Percentiles rank a stretch among this genome's conserved stretches.
These are phyloP conservation scores for Atrichornis clamosus DNA, from an alignment of 2,113 vertebrate genomes.

Conservation along the genomic window DNA sequence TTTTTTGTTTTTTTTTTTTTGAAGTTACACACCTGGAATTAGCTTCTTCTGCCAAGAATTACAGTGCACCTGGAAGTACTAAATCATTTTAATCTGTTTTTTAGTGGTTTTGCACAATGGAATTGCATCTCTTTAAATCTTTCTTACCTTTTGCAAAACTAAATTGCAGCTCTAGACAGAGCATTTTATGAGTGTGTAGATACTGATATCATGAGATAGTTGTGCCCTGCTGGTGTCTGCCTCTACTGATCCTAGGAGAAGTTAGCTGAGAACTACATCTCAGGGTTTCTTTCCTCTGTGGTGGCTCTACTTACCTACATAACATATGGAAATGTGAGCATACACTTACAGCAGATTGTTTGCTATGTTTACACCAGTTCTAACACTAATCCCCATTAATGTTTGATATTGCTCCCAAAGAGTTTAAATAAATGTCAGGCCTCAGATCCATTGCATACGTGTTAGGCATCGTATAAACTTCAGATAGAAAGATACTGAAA, in stretches of 20 bases:
- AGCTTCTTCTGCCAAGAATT: conserved; percentile 73
- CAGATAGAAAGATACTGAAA: not conserved
- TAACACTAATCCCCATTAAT: conserved; percentile 81
- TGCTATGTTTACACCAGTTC: conserved; percentile 78
- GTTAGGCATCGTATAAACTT: conserved; percentile 17
- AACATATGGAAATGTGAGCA: conserved; percentile 77
- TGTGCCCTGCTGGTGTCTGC: not conserved
- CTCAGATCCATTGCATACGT: conserved; percentile 60
- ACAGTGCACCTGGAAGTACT: conserved; percentile 74
- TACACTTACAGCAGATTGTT: conserved; percentile 65
- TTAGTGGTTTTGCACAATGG: conserved; percentile 59
- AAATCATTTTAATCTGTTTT: conserved; percentile 74
- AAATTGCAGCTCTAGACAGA: not conserved
- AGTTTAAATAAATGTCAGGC: conserved; percentile 72
- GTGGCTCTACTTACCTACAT: conserved; percentile 71
- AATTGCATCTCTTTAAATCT: conserved; percentile 48
- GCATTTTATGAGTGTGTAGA: not conserved
- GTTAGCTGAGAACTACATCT: conserved; percentile 44
- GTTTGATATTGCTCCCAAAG: conserved; percentile 77
- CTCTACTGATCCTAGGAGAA: not conserved
- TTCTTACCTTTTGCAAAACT: conserved; percentile 33
- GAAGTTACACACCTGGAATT: conserved; percentile 77
- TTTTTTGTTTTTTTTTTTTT: conserved; percentile 46
- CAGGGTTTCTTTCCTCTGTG: conserved; percentile 34
- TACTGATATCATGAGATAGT: not conserved